Evolutionary conservation across 2,113 vertebrate species (phyloP), one percentile per base, ranked within the genome.

Genomic region (Bungarus multicinctus): DNA sequence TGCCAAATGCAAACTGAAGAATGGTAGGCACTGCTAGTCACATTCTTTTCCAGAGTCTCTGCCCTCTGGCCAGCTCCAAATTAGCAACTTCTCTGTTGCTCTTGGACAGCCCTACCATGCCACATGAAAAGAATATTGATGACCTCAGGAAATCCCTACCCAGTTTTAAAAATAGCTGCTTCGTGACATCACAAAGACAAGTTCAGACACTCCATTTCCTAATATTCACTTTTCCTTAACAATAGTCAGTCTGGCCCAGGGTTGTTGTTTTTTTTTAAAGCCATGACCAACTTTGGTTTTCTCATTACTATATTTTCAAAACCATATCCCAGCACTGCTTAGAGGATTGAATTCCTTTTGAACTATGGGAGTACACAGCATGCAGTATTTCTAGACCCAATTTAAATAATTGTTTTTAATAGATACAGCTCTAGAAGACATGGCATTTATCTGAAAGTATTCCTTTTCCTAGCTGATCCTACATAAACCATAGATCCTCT

Each of bases 111-210:
- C 52, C 95, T 93, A 85, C 69, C 88, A 85, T 91, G 94, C 96
- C 96, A 96, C 96, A 96, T 96, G 95, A 96, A 97, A 97, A 95
- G 96, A 96, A 96, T 96, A 95, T 92, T 91, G 96, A 96, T 93
- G 96, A 96, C 96, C 95, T 94, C 96, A 96, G 96, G 97, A 97
- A 97, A 96, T 97, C 96, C 96, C 96, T 92, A 90, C 95, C 95
- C 95, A 95, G 96, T 93, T 95, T 96, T 97, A 95, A 96, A 92
- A 96, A 96, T 96, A 97, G 95, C 95, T 96, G 89, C 90, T 95
- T 94, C 93, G 91, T 96, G 96, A 97, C 94, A 96, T 96, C 96
- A 97, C 93, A 95, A 95, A 95, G 85, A 64, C 2, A 0, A 95
- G 96, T 89, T 94, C 92, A 90, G 95, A 90, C 95, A 23, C 64